Conservation (phyloP, 2,113 vertebrate genomes). For the Suricata suricatta region DNA sequence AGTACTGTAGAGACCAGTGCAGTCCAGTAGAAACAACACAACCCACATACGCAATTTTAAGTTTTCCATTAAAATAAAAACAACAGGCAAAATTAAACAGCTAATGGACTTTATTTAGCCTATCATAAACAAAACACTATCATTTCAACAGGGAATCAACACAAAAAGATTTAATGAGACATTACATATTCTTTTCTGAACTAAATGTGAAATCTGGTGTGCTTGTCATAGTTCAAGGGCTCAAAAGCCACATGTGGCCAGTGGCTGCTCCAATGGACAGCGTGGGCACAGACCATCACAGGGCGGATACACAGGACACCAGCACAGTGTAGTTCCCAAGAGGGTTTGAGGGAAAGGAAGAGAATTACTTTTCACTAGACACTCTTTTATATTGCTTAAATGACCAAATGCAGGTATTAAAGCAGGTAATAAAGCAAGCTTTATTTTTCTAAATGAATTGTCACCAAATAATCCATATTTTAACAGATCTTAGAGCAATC, state of each 20-base stretch:
- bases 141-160: neutral
- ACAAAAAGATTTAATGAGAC: neutral
- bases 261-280: neutral
- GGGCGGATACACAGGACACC: neutral
- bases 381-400: neutral
- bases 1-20: neutral
- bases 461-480: neutral
- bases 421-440: neutral
- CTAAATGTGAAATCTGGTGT: neutral
- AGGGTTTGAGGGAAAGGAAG: neutral
- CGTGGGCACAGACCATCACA: accelerated
- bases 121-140: neutral
- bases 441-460: neutral
- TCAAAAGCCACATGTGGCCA: neutral
- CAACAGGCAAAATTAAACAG: neutral
- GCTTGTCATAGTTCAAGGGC: neutral
- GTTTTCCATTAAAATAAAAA: neutral
- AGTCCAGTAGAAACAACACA: neutral
- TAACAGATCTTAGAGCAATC: neutral
- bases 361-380: neutral
- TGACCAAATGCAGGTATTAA: neutral
- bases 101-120: neutral
- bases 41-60: neutral
- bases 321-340: accelerated
- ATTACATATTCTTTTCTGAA: neutral